Evolutionary conservation across 2,113 vertebrate genomes (phyloP).

Genomic region (Cebidichthys violaceus): DNA sequence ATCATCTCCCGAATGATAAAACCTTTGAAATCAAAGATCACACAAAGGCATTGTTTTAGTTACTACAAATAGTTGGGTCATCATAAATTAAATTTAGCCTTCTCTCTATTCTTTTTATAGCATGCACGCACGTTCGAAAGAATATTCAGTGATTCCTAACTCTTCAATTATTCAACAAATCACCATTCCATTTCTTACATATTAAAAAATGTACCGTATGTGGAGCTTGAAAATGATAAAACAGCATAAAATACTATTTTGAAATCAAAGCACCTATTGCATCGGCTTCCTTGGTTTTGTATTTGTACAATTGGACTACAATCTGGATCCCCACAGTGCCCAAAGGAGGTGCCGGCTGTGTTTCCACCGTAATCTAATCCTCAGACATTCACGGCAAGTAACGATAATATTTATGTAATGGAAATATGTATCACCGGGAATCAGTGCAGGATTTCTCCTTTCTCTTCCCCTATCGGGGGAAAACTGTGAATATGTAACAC

Average conservation of each 20-base stretch:
- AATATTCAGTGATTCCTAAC: conserved; percentile 80
- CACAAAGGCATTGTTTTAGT: conserved; percentile 49
- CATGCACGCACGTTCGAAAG: conserved; percentile 59
- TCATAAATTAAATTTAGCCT: conserved; percentile 51
- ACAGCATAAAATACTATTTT: conserved; percentile 84
- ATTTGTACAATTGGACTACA: conserved; percentile 75
- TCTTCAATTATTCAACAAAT: conserved; percentile 83
- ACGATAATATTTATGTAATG: conserved; percentile 73
- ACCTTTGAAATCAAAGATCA: conserved; percentile 19
- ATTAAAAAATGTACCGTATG: conserved; percentile 77
- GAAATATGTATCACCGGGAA: conserved; percentile 67
- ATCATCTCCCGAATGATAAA: conserved; percentile 31
- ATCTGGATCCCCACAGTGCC: conserved; percentile 67
- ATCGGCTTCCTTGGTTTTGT: conserved; percentile 76
- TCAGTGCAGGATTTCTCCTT: conserved; percentile 49
- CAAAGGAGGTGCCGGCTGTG: conserved; percentile 47
- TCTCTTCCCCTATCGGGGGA: conserved; percentile 38
- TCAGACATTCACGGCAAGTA: conserved; percentile 56
- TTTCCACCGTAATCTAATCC: conserved; percentile 59
- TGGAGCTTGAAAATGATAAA: conserved; percentile 82
- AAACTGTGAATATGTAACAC: conserved; percentile 58
- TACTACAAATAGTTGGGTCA: conserved; percentile 27
- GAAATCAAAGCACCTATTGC: conserved; percentile 84
- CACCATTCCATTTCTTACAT: conserved; percentile 79
- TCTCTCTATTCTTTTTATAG: conserved; percentile 75